Base-by-base conservation (phyloP, 2,797 vertebrate species). In the Tiaroga cobitis region DNA sequence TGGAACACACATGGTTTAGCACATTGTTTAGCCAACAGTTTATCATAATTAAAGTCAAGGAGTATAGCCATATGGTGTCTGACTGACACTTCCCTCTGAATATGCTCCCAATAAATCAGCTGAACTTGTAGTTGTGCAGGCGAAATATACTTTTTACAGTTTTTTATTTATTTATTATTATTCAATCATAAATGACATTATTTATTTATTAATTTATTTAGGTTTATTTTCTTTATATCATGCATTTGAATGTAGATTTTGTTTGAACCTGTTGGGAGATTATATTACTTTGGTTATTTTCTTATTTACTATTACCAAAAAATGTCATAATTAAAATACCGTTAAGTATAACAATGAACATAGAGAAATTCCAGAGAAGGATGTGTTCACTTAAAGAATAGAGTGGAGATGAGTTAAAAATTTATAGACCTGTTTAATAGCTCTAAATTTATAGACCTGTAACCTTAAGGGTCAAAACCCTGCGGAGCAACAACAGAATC, bases 11-110 rank as follows among this genome's bases (percentile, higher is more conserved):
- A 75, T 68, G 65, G 61, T 85, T 81, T 81, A 76, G 63, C 82
- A 91, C 85, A 81, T 91, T 85, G 75, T 85, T 85, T 72, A 72
- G 67, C 75, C 83, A 80, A 80, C 76, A 79, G 87, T 90, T 92
- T 87, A 87, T 92, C 88, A 85, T 87, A 70, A 67, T 83, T 81
- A 80, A 83, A 81, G 68, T 43, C 65, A 49, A 86, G 54, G 16
- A 79, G 39, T 21, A 70, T 59, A 78, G 39, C 63, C 85, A 82
- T 79, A 79, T 59, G 75, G 75, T 32, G n/a, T 85, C 65, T 69
- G 74, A 77, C 61, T 69, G 63, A 78, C 65, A 84, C 46, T 37
- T 67, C 46, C 37, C 46, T 69, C 41, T 56, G 34, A 77, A 56
- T 54, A 41, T 54, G 3, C 46, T 56, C 32, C 34, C n/a, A 3